These are phyloP conservation scores for Arbacia lixula DNA, from an alignment of 53 echinoderm and acorn worm genomes.

Conservation along the genomic window DNA sequence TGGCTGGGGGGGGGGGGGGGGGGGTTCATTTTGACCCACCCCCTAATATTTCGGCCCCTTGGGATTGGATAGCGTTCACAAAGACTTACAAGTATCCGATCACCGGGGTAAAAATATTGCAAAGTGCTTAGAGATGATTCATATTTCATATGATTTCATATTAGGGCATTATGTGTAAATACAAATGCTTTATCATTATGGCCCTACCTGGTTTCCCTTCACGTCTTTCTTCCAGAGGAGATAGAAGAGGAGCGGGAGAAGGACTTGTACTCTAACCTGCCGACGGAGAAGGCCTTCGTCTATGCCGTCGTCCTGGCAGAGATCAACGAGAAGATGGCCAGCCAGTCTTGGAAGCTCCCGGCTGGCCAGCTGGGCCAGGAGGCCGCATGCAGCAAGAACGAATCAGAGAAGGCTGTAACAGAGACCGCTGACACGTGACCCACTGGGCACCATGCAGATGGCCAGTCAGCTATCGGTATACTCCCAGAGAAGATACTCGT, in stretches of 20 bases:
- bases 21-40: no score
- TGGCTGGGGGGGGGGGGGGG: no score
- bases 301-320: constrained; percentile 85
- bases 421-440: no score
- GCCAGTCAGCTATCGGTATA: background rate
- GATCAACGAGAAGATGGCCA: constrained; percentile 80
- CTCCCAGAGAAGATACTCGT: background rate
- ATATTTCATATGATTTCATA: no score
- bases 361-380: background rate
- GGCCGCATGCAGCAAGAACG: background rate
- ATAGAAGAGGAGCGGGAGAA: constrained; percentile 74
- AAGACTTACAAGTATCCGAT: no score
- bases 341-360: constrained; percentile 21
- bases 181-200: no score
- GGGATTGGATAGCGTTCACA: no score
- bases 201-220: background rate
- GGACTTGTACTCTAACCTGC: constrained; percentile 79
- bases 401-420: background rate
- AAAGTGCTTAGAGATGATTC: no score
- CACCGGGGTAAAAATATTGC: no score
- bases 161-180: no score
- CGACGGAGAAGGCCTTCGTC: constrained; percentile 80
- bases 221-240: constrained; percentile 39
- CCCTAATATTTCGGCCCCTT: no score
- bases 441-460: no score